phyloP scores from a whole-genome alignment of 1,140 invertebrate genomes.

The Drosophila auraria region DNA sequence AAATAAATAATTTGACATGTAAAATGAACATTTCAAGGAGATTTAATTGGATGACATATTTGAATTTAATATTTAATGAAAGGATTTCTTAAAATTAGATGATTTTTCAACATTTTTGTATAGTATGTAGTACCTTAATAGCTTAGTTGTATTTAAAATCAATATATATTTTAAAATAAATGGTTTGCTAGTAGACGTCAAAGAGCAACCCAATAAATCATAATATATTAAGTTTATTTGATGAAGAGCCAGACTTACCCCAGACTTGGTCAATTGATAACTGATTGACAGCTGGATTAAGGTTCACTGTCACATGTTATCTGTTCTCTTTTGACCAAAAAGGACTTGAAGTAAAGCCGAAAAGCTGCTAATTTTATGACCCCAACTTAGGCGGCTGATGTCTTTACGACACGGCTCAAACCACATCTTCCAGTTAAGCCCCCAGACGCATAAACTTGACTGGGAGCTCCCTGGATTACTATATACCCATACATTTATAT shows the following conservation, averaged over 20 bases:
- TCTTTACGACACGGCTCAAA: slow-evolving; percentile 9
- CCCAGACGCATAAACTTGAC: slow-evolving; percentile 20
- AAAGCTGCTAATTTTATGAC: slow-evolving; percentile 27
- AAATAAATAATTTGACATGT: too few relatives aligned
- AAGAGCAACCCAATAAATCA: neutral
- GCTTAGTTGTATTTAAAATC: too few relatives aligned
- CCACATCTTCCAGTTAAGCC: slow-evolving; percentile 21
- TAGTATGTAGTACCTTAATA: too few relatives aligned
- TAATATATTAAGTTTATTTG: neutral
- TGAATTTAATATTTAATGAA: too few relatives aligned
- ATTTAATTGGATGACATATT: too few relatives aligned
- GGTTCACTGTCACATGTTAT: slow-evolving; percentile 1
- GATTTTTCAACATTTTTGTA: too few relatives aligned
- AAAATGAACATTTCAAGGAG: too few relatives aligned
- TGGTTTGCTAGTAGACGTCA: too few relatives aligned
- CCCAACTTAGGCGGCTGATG: slow-evolving; percentile 15
- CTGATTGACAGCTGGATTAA: slow-evolving; percentile 14
- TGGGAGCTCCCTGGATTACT: slow-evolving; percentile 5
- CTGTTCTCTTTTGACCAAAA: neutral
- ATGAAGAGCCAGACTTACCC: neutral
- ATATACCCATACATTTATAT: neutral
- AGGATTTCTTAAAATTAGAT: too few relatives aligned
- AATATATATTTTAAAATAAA: too few relatives aligned
- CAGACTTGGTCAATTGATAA: slow-evolving; percentile 27
- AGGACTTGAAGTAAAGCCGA: slow-evolving; percentile 4